Evolutionary conservation across 2,888 invertebrate genomes (phyloP).

Genomic region (Trachelus tabidus): DNA sequence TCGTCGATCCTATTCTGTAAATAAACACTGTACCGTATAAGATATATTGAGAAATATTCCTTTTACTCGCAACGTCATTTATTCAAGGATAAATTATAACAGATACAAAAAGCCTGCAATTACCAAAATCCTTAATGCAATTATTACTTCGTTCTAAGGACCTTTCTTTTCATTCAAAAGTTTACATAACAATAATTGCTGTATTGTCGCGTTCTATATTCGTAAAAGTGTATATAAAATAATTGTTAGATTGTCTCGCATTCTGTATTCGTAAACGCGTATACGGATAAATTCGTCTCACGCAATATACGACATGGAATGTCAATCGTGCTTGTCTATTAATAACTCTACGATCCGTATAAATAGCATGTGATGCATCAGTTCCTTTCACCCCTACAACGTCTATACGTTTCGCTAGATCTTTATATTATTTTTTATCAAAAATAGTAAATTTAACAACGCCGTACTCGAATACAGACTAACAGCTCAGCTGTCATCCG

Average conservation of each 20-base stretch:
- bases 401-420: not conserved
- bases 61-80: not conserved
- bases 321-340: not conserved
- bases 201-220: not conserved
- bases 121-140: not conserved
- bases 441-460: not conserved
- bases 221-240: not conserved
- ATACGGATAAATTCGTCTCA: not conserved
- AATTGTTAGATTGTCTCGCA: not conserved
- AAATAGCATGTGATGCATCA: not conserved
- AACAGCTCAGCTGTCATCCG: not conserved
- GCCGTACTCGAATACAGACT: not conserved
- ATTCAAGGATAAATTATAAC: not conserved
- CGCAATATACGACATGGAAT: not conserved
- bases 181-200: not conserved
- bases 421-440: not conserved
- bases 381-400: not conserved
- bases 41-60: slow-evolving; percentile 14
- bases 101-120: not conserved
- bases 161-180: not conserved
- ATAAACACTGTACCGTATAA: slow-evolving; percentile 64
- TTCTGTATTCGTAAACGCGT: no score
- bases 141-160: not conserved
- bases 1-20: slow-evolving; percentile 65
- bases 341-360: not conserved